A percentile compares a stretch with the other conserved stretches of the same genome.
Evolutionary conservation across 2,888 invertebrate species (phyloP).

Genomic region (Nesidiocoris tenuis): DNA sequence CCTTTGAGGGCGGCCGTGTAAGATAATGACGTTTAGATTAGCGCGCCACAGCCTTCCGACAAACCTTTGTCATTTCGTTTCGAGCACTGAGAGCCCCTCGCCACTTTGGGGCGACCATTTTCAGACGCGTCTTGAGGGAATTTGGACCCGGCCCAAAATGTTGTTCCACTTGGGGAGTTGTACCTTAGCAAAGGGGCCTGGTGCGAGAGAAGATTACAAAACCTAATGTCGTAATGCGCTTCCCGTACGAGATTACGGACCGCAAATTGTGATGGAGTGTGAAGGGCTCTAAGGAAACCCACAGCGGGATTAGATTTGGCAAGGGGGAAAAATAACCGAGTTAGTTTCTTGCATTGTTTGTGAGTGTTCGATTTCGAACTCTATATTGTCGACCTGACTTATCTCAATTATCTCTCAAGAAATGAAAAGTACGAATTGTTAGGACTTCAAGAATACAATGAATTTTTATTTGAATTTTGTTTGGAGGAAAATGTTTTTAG

Average conservation of each 20-base stretch:
- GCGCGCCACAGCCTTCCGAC: constrained; percentile 1
- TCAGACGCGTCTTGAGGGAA: constrained; percentile 4
- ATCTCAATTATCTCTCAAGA: too few species aligned
- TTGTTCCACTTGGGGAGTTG: not conserved
- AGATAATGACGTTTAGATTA: constrained; percentile 36
- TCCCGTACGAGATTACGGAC: constrained; percentile 21
- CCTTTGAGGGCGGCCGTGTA: constrained; percentile 20
- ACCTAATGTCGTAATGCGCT: constrained; percentile 29
- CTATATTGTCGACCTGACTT: too few species aligned
- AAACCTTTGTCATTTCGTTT: constrained; percentile 33
- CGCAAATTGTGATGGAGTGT: constrained; percentile 25
- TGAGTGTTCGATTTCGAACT: not conserved
- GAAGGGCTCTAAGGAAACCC: constrained; percentile 3
- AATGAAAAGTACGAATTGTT: too few species aligned
- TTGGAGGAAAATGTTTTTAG: too few species aligned
- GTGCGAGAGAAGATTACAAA: constrained; percentile 22
- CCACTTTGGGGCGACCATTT: not conserved
- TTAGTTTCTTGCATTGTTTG: constrained; percentile 18
- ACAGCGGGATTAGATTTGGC: constrained; percentile 10
- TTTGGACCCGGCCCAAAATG: constrained; percentile 2
- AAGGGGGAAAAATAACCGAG: constrained; percentile 21
- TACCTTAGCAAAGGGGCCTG: constrained; percentile 4
- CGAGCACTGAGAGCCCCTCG: not conserved
- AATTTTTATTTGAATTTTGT: too few species aligned
- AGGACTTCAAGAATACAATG: too few species aligned